Conservation (phyloP, 1,140 invertebrate species). For the Himalopsyche phryganea region DNA sequence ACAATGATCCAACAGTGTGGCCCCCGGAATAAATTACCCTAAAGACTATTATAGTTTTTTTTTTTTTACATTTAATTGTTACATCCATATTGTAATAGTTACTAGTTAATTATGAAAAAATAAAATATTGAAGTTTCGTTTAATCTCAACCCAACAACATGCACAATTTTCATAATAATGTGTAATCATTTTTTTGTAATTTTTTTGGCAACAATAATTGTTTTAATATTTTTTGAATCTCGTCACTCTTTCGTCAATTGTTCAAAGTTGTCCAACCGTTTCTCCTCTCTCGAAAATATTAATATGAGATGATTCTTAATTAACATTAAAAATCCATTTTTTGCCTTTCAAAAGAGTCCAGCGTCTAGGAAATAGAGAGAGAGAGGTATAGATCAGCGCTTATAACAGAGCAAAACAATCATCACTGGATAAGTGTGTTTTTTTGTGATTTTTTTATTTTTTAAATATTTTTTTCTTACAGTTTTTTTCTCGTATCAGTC, state of each 20-base stretch:
- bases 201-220: constrained; percentile 34
- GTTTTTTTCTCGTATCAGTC: constrained; percentile 33
- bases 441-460: constrained; percentile 27
- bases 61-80: constrained; percentile 22
- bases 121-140: constrained; percentile 34
- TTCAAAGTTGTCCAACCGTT: constrained; percentile 13
- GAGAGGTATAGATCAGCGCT: constrained; percentile 28
- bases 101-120: constrained; percentile 35
- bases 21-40: constrained; percentile 31
- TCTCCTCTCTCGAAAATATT: constrained; percentile 5
- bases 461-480: constrained; percentile 31
- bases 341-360: not conserved
- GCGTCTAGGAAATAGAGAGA: constrained; percentile 8
- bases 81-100: constrained; percentile 22
- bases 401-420: constrained; percentile 34
- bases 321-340: not conserved
- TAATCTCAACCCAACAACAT: constrained; percentile 31
- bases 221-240: constrained; percentile 8
- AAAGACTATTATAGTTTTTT: constrained; percentile 25
- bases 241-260: constrained; percentile 19
- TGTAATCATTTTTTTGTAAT: constrained; percentile 25
- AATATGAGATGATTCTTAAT: constrained; percentile 8
- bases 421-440: constrained; percentile 29
- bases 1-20: constrained; percentile 30
- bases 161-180: constrained; percentile 29